A percentile compares a stretch with the other conserved stretches of the same genome.
Conservation (phyloP, 2,888 invertebrate species). For the Machimus atricapillus region DNA sequence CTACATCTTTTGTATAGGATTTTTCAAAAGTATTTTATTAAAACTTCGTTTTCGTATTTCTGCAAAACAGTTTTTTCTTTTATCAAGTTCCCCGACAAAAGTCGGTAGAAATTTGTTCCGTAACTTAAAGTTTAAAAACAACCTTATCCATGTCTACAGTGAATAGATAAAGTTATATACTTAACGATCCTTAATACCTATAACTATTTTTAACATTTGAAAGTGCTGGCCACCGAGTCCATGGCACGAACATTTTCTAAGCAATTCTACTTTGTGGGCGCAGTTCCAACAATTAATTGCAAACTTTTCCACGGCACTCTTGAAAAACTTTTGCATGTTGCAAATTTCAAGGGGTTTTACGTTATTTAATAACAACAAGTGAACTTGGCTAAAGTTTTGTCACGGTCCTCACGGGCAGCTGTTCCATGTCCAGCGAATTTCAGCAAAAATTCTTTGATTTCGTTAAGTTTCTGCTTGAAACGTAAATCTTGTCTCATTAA, state of each 20-base stretch:
- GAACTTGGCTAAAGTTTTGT: background rate
- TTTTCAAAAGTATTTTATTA: background rate
- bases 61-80: background rate
- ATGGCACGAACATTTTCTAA: background rate
- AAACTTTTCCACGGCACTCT: background rate
- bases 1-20: background rate
- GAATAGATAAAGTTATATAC: background rate
- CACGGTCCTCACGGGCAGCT: background rate
- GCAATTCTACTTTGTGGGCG: background rate
- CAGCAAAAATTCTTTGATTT: background rate
- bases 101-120: background rate
- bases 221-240: background rate
- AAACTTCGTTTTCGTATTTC: background rate
- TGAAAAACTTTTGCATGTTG: background rate
- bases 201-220: background rate
- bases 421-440: background rate
- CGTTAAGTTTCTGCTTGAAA: background rate
- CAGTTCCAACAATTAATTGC: background rate
- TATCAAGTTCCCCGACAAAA: background rate
- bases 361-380: background rate
- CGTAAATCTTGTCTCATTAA: background rate
- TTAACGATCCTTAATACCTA: background rate
- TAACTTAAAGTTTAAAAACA: background rate
- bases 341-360: background rate
- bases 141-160: background rate